Base-by-base conservation (phyloP, 2,113 vertebrate genomes). In the Melanerpes aurifrons region DNA sequence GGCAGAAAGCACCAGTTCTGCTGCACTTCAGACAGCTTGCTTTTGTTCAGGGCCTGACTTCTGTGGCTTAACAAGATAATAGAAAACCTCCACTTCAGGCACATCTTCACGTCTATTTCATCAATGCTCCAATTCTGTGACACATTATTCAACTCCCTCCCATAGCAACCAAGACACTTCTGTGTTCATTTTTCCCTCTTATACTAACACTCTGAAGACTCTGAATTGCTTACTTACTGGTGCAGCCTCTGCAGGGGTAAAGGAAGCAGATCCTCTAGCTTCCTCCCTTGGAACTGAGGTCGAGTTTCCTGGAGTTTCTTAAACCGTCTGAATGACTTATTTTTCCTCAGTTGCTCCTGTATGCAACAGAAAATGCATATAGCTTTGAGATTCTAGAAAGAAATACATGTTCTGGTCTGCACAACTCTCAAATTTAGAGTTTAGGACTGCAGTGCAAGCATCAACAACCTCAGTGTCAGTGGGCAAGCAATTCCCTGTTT, bases 231-330 rank as follows among this genome's bases (percentile, higher is more conserved):
- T 72, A 97, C 98, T 98, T 97, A 99, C 99, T 98, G 98, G 8
- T 97, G 96, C 32, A 99, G 96, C 57, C 99, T 97, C 87, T 98
- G 97, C 48, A 98, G 80, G 8, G 99, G 99, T 70, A 99, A 97
- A 40, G 97, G 95, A 68, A 99, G 98, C 18, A 99, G 78, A 22
- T 99, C 98, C 90, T 99, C 99, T 13, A 99, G 97, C 47, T 77
- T 95, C 26, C 87, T 96, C 40, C 97, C 97, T 62, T 89, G 95
- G 95, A 99, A 98, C 88, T 99, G 98, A 9, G 98, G 98, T 64
- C 99, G 97, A 22, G 98, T 94, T 82, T 99, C 99, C 95, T 99
- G 99, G 13, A 99, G 98, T 69, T 95, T 98, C 94, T 99, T 99
- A 76, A 99, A 99, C 3, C 98, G 97, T 54, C 97, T 96, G 96